Evolutionary conservation across 2,888 invertebrate genomes (phyloP).

Genomic region (Lydus trimaculatus): DNA sequence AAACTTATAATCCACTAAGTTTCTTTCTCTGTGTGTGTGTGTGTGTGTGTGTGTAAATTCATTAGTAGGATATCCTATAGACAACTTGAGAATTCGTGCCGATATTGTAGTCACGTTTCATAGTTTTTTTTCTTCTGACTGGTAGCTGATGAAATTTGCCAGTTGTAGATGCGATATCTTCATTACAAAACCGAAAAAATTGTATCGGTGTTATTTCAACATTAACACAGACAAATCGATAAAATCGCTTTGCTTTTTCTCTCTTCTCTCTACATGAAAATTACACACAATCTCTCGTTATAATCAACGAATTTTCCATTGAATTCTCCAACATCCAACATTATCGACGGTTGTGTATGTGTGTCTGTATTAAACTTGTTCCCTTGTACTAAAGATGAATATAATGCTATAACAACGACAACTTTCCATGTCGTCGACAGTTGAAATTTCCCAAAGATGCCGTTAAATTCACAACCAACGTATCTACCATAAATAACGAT

Average conservation of each 20-base stretch:
- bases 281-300: no score
- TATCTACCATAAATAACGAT: conserved; percentile 19
- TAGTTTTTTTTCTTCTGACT: background rate
- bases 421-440: background rate
- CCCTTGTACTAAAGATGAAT: no score
- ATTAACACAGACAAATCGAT: no score
- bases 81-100: background rate
- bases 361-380: conserved; percentile 12
- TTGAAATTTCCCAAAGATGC: conserved; percentile 1
- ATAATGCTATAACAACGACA: background rate
- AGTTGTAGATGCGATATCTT: background rate
- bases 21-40: no score
- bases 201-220: no score
- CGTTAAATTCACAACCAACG: conserved; percentile 13
- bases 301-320: no score
- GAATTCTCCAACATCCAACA: no score
- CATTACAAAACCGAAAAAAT: background rate
- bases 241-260: no score
- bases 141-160: background rate
- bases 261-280: no score
- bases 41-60: conserved; percentile 16
- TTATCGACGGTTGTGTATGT: conserved; percentile 9
- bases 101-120: background rate
- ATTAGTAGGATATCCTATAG: conserved; percentile 6
- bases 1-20: background rate